These are phyloP conservation scores for Orchesella flavescens DNA, from an alignment of 2,888 invertebrate species.

Conservation along the genomic window DNA sequence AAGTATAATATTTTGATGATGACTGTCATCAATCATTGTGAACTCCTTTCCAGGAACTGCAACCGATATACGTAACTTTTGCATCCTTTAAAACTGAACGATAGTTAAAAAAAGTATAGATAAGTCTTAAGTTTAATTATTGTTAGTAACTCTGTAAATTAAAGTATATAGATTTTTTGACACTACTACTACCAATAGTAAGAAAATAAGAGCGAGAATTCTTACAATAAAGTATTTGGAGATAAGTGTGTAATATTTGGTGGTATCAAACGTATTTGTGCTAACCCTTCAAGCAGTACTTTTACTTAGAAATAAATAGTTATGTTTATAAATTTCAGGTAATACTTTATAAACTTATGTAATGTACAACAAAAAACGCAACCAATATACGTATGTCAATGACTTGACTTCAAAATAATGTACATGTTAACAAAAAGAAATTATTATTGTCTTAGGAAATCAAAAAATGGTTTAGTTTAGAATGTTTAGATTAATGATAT, in stretches of 20 bases:
- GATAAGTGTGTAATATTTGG: background rate
- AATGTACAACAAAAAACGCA: conserved; percentile 54
- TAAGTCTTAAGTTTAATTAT: too few relatives aligned
- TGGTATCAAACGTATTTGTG: conserved; percentile 6
- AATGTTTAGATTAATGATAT: background rate
- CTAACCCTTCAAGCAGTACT: background rate
- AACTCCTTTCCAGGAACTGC: conserved; percentile 6
- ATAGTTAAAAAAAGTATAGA: too few relatives aligned
- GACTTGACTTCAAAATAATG: conserved; percentile 42
- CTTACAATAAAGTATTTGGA: too few relatives aligned
- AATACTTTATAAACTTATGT: background rate
- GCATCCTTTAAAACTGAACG: background rate
- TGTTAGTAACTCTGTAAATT: too few relatives aligned
- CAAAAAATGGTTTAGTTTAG: background rate
- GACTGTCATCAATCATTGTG: background rate
- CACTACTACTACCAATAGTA: too few relatives aligned
- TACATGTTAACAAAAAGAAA: conserved; percentile 25
- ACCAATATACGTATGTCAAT: conserved; percentile 71
- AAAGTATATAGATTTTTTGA: too few relatives aligned
- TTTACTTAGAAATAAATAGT: background rate
- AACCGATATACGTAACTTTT: conserved; percentile 36
- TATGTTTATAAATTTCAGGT: conserved; percentile 6
- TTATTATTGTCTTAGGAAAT: conserved; percentile 8
- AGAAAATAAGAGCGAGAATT: too few relatives aligned
- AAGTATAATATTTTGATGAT: background rate